Evolutionary conservation across 2,888 invertebrate genomes (phyloP), one percentile per base, ranked within the genome.

Genomic region (Aquatica leii): DNA sequence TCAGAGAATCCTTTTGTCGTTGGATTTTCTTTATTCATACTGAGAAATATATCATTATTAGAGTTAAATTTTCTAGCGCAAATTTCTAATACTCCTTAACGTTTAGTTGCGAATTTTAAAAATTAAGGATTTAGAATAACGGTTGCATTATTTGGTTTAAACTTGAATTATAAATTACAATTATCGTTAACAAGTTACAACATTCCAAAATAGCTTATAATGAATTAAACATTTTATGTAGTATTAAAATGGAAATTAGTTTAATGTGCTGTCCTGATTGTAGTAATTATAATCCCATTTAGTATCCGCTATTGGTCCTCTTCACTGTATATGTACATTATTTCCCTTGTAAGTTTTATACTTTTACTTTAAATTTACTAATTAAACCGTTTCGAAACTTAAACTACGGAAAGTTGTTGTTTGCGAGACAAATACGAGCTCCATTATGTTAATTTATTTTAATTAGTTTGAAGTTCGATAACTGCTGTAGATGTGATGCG

Each of bases 231-330:
- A 46, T 46, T 43, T 46, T 4, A 46, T 3, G 46, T 46, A 18
- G 46, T 24, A 46, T 46, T 46, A 46, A 46, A 46, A 46, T 46
- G 46, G 46, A 46, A 18, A 46, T 46, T 46, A 46, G 46, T 46
- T 17, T 46, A 46, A 46, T 46, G 46, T n/a, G 46, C 20, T 46
- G 18, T 20, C 46, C 5, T 46, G 43, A 12, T 12, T 43, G 43
- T 43, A 43, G 43, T 46, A 1, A 20, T 46, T 46, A 46, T 18
- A 46, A 18, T 46, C 46, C n/a, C 18, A 20, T 46, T 46, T 46
- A 11, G 9, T 18, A 46, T 41, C 12, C 24, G 24, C 24, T 24
- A 4, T 6, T 24, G 24, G 6, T 4, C 6, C 24, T 24, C 24
- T 24, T 24, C 6, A n/a, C 24, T 24, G 4, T 24, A 2, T 24